Conservation (phyloP, 1,140 invertebrate species). For the Neodiprion virginianus region DNA sequence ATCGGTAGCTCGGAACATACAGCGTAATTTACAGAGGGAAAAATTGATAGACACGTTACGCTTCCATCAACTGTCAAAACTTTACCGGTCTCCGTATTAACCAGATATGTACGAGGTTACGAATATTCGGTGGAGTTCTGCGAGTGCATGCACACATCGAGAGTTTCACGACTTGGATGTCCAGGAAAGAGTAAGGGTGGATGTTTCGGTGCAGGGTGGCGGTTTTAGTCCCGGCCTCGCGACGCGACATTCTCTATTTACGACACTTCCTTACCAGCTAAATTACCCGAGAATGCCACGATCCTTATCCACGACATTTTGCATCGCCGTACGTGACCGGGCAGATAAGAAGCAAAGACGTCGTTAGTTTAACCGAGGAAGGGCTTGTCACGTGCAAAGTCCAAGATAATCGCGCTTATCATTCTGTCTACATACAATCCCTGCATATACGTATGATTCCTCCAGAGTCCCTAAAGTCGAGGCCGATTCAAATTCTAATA, state of each 20-base stretch:
- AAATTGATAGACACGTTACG: background rate
- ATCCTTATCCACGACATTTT: conserved; percentile 49
- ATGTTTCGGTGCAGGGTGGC: conserved; percentile 22
- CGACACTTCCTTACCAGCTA: conserved; percentile 47
- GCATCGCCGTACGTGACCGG: conserved; percentile 54
- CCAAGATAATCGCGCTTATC: conserved; percentile 35
- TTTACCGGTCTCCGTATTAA: no score
- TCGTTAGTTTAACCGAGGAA: conserved; percentile 60
- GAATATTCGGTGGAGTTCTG: conserved; percentile 38
- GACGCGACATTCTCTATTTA: conserved; percentile 52
- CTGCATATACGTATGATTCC: background rate
- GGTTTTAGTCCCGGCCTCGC: conserved; percentile 23
- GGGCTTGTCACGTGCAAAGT: conserved; percentile 52
- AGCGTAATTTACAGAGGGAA: background rate
- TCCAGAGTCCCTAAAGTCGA: background rate
- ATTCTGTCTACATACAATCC: conserved; percentile 1
- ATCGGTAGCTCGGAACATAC: background rate
- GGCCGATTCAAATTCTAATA: background rate
- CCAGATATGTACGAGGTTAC: conserved; percentile 27
- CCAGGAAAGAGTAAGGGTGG: conserved; percentile 28
- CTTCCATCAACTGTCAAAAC: no score
- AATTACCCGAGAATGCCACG: conserved; percentile 56
- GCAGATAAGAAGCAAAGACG: conserved; percentile 56
- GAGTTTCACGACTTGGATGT: conserved; percentile 25
- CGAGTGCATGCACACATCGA: conserved; percentile 36